Evolutionary conservation across 2,888 invertebrate genomes (phyloP), one percentile per base, ranked within the genome.

Genomic region (Conchocele bisecta): DNA sequence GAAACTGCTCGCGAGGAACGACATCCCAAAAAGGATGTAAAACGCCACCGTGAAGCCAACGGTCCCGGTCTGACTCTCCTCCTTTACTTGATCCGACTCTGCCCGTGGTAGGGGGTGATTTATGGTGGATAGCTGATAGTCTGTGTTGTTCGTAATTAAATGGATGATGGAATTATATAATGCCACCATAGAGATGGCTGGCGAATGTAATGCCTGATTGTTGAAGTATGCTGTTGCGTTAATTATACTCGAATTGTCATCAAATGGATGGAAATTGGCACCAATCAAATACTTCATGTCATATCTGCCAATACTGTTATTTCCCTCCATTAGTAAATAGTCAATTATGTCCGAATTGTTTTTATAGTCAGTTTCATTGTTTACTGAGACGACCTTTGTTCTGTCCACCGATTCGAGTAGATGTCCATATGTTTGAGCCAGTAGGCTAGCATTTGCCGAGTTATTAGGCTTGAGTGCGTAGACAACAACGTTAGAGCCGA

Each of bases 181-280:
- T 15, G 79, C 67, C 58, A 94, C 93, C 3, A 96, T 89, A 0
- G 95, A 93, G 0, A 94, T 92, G 0, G 95, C 94, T 0, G 95
- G 93, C 50, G 95, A 94, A 88, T 96, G 96, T 82, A 93, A 94
- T 0, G 95, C 95, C 86, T 96, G 95, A 89, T 95, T 95, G 84
- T 96, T 96, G 90, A 96, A 95, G 93, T 94, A 95, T 0, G 94
- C 95, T 0, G 92, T 94, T 0, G 94, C 93, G 5, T 63, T 46
- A 4, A 81, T 6, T n/a, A 26, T 31, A 4, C n/a, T 50, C 11
- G 50, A 13, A n/a, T n/a, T n/a, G n/a, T n/a, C n/a, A 13, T 54
- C 31, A 6, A 73, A 56, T 1, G 81, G 56, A 7, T 74, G 22
- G 54, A 90, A 85, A 22, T 79, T 76, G 24, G 87, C 89, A 1